Percentiles rank a stretch among this genome's conserved stretches.
These are phyloP conservation scores for Noctua comes DNA, from an alignment of 2,888 invertebrate species.

Conservation along the genomic window DNA sequence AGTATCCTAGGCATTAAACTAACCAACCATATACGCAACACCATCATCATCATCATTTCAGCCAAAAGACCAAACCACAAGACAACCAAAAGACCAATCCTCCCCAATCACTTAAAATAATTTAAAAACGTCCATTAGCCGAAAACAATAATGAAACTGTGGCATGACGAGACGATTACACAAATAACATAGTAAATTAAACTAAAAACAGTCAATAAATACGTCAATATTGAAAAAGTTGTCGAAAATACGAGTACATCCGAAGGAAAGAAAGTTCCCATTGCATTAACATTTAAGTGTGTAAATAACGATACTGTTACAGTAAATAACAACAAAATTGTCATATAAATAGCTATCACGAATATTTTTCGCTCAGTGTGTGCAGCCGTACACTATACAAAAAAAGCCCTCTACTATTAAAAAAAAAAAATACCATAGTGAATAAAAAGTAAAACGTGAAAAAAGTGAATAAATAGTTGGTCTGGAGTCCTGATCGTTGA, in stretches of 20 bases:
- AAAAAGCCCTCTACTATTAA: not conserved
- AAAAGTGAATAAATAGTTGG: not conserved
- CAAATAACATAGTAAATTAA: not conserved
- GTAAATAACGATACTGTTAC: constrained; percentile 6
- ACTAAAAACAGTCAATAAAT: constrained; percentile 11
- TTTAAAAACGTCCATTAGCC: not conserved
- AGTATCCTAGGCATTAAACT: too few species aligned
- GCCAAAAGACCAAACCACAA: too few species aligned
- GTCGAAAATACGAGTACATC: not conserved
- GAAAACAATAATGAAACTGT: constrained; percentile 49
- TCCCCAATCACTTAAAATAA: not conserved
- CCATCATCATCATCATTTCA: too few species aligned
- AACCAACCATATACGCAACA: too few species aligned
- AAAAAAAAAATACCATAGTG: not conserved
- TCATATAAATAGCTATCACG: constrained; percentile 17
- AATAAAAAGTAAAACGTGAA: not conserved
- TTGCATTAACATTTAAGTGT: not conserved
- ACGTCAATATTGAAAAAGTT: constrained; percentile 1
- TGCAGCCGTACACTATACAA: not conserved
- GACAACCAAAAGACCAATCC: too few species aligned
- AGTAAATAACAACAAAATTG: constrained; percentile 34
- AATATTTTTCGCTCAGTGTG: constrained; percentile 1
- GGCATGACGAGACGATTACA: not conserved
- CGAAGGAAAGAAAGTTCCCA: constrained; percentile 23
- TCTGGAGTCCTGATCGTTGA: not conserved